Evolutionary conservation across 23 tunicate species (phyloP), one percentile per base, ranked within the genome.

Genomic region (Ciona savignyi): DNA sequence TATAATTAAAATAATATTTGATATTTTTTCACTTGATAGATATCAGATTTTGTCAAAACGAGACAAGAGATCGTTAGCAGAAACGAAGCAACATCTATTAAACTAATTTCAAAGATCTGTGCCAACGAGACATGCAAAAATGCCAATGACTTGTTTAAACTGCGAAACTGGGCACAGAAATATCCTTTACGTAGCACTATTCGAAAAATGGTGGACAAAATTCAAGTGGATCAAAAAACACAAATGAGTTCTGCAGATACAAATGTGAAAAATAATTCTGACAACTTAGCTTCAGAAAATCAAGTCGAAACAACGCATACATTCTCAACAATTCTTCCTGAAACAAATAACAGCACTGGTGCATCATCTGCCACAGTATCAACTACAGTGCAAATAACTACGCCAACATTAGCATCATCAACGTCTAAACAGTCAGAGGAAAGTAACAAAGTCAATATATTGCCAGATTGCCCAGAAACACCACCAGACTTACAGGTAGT

Each of bases 401-500:
- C 56, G 15, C 9, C 56, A 42, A 42, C 56, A 42, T 6, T 15
- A 42, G 15, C 56, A 42, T 9, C 9, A 42, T 42, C 56, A 42
- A 42, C 56, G 15, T 6, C 25, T 65, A 6, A 65, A 9, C 27
- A 15, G 19, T 24, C 49, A 23, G 65, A 32, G 27, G 35, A 65
- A 35, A 34, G 23, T 68, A 30, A 29, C 1, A 51, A n/a, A 30
- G 67, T n/a, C 15, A 49, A 48, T 33, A 61, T 74, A 15, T 85
- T 85, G 35, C 84, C 91, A 23, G 35, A 65, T 26, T 85, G 91
- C 56, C 91, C 91, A 3, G 79, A 65, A 51, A 35, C 66, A 2
- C 91, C 91, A 0, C 91, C 91, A 31, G 70, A 66, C 4, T 60
- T 85, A 33, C 83, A 77, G 84, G 91, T 85, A 61, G 23, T 30